phyloP scores from a whole-genome alignment of 1,140 invertebrate genomes.

The Matsumurasca onukii region DNA sequence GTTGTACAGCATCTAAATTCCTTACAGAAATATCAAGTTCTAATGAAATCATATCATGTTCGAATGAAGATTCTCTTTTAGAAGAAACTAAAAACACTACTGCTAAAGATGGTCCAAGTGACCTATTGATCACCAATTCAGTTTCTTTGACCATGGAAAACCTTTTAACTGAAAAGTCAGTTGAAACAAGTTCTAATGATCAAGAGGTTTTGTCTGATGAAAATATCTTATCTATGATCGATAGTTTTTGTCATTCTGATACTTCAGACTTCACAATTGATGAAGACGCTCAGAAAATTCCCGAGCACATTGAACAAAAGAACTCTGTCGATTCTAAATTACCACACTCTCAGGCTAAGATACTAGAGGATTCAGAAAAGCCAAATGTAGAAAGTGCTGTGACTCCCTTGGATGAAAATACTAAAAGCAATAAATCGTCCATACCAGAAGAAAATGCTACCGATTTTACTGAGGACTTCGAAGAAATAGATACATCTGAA shows the following conservation, averaged over 20 bases:
- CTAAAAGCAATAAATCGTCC: not conserved
- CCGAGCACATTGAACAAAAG: not conserved
- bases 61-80: too few species aligned
- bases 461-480: not conserved
- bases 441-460: not conserved
- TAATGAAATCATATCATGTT: too few species aligned
- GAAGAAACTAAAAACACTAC: too few species aligned
- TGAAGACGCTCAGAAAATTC: not conserved
- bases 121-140: too few species aligned
- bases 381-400: not conserved
- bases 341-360: not conserved
- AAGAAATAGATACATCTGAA: not conserved
- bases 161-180: constrained; percentile 9
- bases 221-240: constrained; percentile 16
- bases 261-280: not conserved
- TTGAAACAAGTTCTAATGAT: not conserved
- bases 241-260: constrained; percentile 18
- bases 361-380: not conserved
- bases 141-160: too few species aligned
- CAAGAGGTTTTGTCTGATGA: constrained; percentile 14
- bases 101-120: too few species aligned
- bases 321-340: not conserved
- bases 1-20: too few species aligned
- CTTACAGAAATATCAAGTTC: too few species aligned
- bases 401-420: not conserved